Evolutionary conservation across 2,113 vertebrate genomes (phyloP), one percentile per base, ranked within the genome.

Genomic region (Neomonachus schauinslandi): DNA sequence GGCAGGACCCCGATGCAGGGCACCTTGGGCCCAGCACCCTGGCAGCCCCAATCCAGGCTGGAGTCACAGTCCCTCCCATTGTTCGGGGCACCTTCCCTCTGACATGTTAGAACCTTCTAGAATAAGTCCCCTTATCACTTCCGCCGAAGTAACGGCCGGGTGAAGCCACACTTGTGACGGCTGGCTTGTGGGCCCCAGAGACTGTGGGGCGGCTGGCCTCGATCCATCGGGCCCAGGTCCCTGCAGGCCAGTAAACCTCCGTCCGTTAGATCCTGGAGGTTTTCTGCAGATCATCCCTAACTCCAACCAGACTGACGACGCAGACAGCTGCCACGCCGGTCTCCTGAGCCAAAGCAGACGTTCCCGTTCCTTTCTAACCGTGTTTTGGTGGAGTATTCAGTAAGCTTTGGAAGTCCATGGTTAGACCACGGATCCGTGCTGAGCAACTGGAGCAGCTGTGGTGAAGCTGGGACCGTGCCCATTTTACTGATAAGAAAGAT

Each of bases 261-360:
- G 4, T 28, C 49, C 0, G 0, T 1, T 24, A 1, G 49, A 1
- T 19, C 49, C 46, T 0, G 0, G 12, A 14, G n/a, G 8, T 21
- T 71, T 36, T 71, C 18, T 36, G n/a, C 9, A 2, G 67, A 21
- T 51, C 4, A 0, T 5, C 16, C 16, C 26, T 8, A 9, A n/a
- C 22, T 69, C 69, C 0, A 14, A 7, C 16, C 14, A 2, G 14
- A 9, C 1, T 2, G 0, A 8, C 26, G 51, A 0, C 0, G 0
- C 8, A 21, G n/a, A 18, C 5, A 2, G 71, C 71, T 26, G 36
- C 33, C 2, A 36, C 0, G 6, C 33, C 4, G 18, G 11, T 49
- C 55, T 49, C 7, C 2, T 5, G 9, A n/a, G 46, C 9, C 36
- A 12, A n/a, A 26, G n/a, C 14, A 4, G 4, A 55, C 0, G 3